phyloP scores from a whole-genome alignment of 2,888 invertebrate genomes.

The Notocelia uddmanniana region DNA sequence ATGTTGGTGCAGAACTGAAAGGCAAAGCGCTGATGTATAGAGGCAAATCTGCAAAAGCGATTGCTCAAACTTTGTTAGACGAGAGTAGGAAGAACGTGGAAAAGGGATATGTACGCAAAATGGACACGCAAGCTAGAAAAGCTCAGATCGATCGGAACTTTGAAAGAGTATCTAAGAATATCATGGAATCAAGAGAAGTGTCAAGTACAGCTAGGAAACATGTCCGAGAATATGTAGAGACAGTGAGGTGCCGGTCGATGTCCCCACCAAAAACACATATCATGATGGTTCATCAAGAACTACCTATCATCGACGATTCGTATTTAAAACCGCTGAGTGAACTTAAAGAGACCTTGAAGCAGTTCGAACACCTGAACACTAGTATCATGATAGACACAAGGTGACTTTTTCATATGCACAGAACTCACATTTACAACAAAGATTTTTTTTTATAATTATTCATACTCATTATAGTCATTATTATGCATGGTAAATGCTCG shows the following conservation, averaged over 20 bases:
- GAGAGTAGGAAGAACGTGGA: constrained; percentile 86
- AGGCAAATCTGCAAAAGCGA: constrained; percentile 91
- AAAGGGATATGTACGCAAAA: constrained; percentile 65
- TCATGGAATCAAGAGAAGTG: constrained; percentile 59
- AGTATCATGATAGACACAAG: constrained; percentile 88
- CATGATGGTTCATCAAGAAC: constrained; percentile 70
- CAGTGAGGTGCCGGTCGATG: constrained; percentile 60
- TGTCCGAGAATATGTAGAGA: constrained; percentile 52
- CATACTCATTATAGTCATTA: not conserved
- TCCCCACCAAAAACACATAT: constrained; percentile 74
- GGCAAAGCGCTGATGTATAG: constrained; percentile 86
- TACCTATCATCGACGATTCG: constrained; percentile 81
- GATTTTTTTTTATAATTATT: not conserved
- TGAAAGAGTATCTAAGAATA: constrained; percentile 58
- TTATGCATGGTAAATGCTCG: not conserved
- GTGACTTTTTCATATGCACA: constrained; percentile 73
- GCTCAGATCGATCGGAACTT: constrained; percentile 60
- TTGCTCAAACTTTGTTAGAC: constrained; percentile 88
- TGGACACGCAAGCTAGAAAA: constrained; percentile 64
- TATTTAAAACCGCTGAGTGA: constrained; percentile 86
- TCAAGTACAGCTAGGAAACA: constrained; percentile 57
- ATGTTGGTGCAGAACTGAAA: constrained; percentile 82
- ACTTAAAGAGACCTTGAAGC: constrained; percentile 87
- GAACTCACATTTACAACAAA: not conserved
- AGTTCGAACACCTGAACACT: constrained; percentile 87